A percentile compares a stretch with the other conserved stretches of the same genome.
phyloP scores from a whole-genome alignment of 2,113 vertebrate species.

The Cyanoramphus novaezelandiae region DNA sequence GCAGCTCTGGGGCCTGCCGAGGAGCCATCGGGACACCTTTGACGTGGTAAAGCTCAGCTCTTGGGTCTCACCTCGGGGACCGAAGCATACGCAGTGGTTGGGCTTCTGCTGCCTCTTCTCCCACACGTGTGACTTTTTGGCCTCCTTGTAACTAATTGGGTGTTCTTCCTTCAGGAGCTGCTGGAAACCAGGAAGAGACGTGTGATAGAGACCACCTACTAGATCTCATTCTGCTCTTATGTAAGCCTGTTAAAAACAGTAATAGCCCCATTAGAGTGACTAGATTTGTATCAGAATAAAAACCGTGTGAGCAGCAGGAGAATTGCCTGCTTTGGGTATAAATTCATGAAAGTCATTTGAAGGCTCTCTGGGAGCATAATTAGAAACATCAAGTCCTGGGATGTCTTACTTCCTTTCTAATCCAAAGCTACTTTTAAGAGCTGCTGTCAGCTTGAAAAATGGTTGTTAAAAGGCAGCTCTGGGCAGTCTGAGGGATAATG shows the following conservation, averaged over 20 bases:
- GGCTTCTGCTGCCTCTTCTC: neutral
- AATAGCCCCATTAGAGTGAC: slow-evolving; percentile 23
- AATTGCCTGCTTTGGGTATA: slow-evolving; percentile 17
- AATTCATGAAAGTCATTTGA: slow-evolving; percentile 52
- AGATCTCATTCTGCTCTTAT: neutral
- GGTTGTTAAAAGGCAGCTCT: neutral
- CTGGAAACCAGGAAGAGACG: neutral
- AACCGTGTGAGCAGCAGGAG: slow-evolving; percentile 37
- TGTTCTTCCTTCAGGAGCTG: neutral
- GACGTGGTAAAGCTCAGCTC: fast-evolving
- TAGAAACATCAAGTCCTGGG: slow-evolving; percentile 55
- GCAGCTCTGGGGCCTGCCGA: neutral
- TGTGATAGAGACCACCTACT: neutral
- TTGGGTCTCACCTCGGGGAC: neutral
- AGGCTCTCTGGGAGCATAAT: slow-evolving; percentile 53
- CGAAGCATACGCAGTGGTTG: fast-evolving
- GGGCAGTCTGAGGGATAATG: neutral
- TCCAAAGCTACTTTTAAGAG: slow-evolving; percentile 28
- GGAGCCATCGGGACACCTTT: neutral
- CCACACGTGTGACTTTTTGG: fast-evolving
- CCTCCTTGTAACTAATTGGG: neutral
- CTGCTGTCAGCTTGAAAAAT: slow-evolving; percentile 18
- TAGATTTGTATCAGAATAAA: slow-evolving; percentile 35
- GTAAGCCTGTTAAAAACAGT: slow-evolving; percentile 28
- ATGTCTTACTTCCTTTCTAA: slow-evolving; percentile 43